Evolutionary conservation across 2,113 vertebrate genomes (phyloP), one percentile per base, ranked within the genome.

Genomic region (Stigmatopora nigra): DNA sequence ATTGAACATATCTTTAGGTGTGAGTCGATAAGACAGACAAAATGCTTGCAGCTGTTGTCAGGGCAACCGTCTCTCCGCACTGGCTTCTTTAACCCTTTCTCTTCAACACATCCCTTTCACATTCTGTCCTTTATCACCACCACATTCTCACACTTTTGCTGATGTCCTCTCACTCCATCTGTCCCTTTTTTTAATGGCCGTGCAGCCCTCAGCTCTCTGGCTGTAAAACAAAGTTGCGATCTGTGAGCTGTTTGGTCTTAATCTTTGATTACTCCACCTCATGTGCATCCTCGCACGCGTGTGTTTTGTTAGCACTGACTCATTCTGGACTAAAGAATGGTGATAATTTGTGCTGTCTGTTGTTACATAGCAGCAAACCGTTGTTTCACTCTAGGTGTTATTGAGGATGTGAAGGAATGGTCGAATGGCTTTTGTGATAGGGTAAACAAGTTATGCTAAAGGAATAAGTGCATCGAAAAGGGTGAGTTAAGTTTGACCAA

Each of bases 111-210:
- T 86, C 74, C 71, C 71, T 81, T 83, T 80, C 84, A 87, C 88
- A 72, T 83, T 82, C 85, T 85, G 82, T 86, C 78, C 78, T 80
- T 75, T 76, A 78, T 63, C 79, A 68, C 75, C 22, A 49, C 69
- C 70, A 75, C 67, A 55, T 82, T 81, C 81, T 85, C 80, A 77
- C 82, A 79, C 86, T 22, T 31, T 85, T 78, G 80, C 80, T 80
- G 80, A 84, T 80, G 83, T 88, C 78, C 82, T 80, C 57, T 83
- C 85, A 57, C 71, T 80, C 89, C 86, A 85, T 89, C 87, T 88
- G 84, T 77, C 67, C 70, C 61, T 76, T 44, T 76, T 44, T 71
- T 70, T 68, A 52, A 68, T 78, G 83, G 72, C 59, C 61, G 10
- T n/a, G 15, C 56, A 22, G 59, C 63, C 68, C 49, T 67, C 74